These are phyloP conservation scores for Thalassaphorura encarpata DNA, from an alignment of 1,140 invertebrate genomes.

Conservation along the genomic window DNA sequence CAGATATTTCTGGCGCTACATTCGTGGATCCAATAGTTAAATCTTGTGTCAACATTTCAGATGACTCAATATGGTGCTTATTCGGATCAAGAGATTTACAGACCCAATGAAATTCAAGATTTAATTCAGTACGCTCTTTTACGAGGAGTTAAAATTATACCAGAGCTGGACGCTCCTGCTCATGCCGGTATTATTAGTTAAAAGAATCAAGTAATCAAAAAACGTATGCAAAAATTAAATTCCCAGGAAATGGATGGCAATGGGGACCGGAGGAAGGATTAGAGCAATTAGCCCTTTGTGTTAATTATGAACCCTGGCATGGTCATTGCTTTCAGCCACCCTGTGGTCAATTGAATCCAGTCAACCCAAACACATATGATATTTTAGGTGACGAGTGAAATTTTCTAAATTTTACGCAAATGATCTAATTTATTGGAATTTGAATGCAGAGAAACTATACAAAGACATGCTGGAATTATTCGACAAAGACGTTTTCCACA, in stretches of 20 bases:
- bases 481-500: constrained; percentile 32
- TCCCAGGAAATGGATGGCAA: constrained; percentile 34
- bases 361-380: constrained; percentile 3
- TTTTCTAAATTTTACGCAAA: constrained; percentile 33
- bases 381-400: background rate
- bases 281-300: constrained; percentile 30
- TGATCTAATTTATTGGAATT: constrained; percentile 37
- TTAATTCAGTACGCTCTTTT: constrained; percentile 33
- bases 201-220: too few species aligned
- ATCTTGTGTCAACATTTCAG: constrained; percentile 15
- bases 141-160: constrained; percentile 39
- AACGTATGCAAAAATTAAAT: too few species aligned
- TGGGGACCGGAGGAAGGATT: constrained; percentile 24
- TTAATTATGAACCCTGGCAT: constrained; percentile 29
- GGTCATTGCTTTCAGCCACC: constrained; percentile 24
- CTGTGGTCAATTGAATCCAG: constrained; percentile 18
- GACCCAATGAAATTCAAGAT: constrained; percentile 32
- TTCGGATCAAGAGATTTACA: constrained; percentile 33
- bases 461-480: background rate
- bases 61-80: constrained; percentile 38
- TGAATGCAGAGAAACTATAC: constrained; percentile 33
- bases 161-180: constrained; percentile 38
- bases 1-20: too few species aligned
- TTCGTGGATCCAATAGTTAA: too few species aligned
- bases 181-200: too few species aligned